Evolutionary conservation across 1,140 invertebrate species (phyloP).

Genomic region (Cylas formicarius): DNA sequence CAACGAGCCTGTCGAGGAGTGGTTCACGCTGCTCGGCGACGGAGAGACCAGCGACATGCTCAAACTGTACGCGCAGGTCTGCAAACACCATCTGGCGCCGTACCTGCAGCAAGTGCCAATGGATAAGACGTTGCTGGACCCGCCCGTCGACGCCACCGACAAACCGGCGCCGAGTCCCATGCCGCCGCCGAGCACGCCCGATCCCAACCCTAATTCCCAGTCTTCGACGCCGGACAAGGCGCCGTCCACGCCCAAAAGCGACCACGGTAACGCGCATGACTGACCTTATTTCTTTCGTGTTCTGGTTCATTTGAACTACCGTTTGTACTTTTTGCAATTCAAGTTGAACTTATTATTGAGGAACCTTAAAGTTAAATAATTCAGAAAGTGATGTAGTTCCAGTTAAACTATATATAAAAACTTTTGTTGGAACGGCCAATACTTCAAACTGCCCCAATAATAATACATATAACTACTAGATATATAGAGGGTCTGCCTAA

Average conservation of each 20-base stretch:
- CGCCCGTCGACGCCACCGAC: constrained; percentile 41
- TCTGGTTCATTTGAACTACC: no score
- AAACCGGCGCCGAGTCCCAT: constrained; percentile 53
- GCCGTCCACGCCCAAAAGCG: constrained; percentile 47
- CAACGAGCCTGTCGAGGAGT: constrained; percentile 79
- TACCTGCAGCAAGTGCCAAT: constrained; percentile 72
- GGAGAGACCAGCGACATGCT: constrained; percentile 72
- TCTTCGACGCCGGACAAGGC: constrained; percentile 37
- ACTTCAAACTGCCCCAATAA: not conserved
- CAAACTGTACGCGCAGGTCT: constrained; percentile 79
- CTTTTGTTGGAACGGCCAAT: not conserved
- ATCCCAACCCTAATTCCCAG: constrained; percentile 25
- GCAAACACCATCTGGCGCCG: constrained; percentile 71
- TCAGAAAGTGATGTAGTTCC: no score
- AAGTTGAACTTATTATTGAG: no score
- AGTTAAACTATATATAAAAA: no score
- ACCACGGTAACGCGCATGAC: constrained; percentile 41
- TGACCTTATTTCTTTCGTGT: no score
- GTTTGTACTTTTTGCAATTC: no score
- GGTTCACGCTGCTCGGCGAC: constrained; percentile 80
- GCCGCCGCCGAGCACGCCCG: constrained; percentile 52
- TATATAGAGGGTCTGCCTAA: no score
- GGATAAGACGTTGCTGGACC: constrained; percentile 73
- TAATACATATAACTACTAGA: no score
- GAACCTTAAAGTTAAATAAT: no score